Evolutionary conservation across 53 echinoderm and acorn worm genomes (phyloP), one percentile per base, ranked within the genome.

Genomic region (Stichopus horrens): DNA sequence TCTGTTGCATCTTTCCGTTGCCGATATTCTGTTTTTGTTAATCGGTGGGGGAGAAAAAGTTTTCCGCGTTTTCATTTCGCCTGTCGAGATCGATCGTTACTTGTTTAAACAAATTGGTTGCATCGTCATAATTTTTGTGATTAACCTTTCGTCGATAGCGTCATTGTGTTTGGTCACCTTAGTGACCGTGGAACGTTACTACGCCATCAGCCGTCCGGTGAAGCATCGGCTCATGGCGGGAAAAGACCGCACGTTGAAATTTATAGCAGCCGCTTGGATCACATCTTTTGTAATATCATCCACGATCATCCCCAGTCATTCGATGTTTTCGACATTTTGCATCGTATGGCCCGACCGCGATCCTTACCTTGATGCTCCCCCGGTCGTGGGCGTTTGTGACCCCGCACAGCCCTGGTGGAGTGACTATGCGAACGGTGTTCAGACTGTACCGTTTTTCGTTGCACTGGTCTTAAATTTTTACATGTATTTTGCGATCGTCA

Each of bases 151-250:
- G 10, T 94, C 90, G 51, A 94, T 93, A 23, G 92, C 90, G 9
- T 94, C 94, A 56, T 86, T 94, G 54, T 91, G 93, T 55, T 89
- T 94, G 1, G 92, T 96, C n/a, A 94, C 94, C 5, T 86, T 94
- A 86, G 94, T 96, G 5, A 92, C 96, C 4, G 74, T 92, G 8
- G 96, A 96, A 88, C 93, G 93, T 71, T 96, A 91, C 73, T 94
- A 93, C 88, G 94, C 94, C 21, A 90, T 96, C 9, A 92, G 93
- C 21, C 88, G 87, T 23, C 96, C 96, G 9, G 87, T 92, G 5
- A 90, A 90, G 55, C 93, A 93, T 54, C 94, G 93, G 5, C 57
- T 90, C 23, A 86, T 94, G 55, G 88, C 86, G 77, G 94, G 94
- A 8, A 86, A 88, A 51, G n/a, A 77, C 20, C 92, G 96, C 67